Base-by-base conservation (phyloP, 2,113 vertebrate species). In the Gymnarchus niloticus region DNA sequence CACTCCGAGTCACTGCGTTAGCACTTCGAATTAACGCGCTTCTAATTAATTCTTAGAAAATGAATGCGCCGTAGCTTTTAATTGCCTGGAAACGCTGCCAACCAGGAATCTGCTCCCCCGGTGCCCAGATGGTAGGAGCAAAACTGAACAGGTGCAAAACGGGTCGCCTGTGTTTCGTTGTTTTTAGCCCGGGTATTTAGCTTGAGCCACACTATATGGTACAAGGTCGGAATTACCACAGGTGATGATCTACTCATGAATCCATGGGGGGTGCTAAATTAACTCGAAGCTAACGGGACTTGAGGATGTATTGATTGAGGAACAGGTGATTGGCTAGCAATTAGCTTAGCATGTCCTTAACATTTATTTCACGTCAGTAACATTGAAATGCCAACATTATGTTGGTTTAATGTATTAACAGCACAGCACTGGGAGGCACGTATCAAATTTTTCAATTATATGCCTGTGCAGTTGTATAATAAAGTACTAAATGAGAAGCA, bases 81-180 rank as follows among this genome's bases (percentile, higher is more conserved):
- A 83, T 83, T 77, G 57, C 81, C 77, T 49, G 25, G 61, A 28
- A 19, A 28, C 1, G 9, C 49, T 83, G 87, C 56, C 87, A 91
- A 86, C 82, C 88, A 87, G 86, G 86, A 88, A 86, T 65, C 61
- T 82, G 69, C 56, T 80, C 61, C 28, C 80, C 82, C 86, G 81
- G 87, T 88, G 92, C 90, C 87, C 90, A 92, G 92, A 93, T 92
- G 92, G 91, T 88, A 87, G 88, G 88, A 87, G 88, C 91, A 90
- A 86, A 85, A 85, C 80, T 84, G 88, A 91, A 87, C 91, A 91
- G 91, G 91, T 93, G 91, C 85, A 87, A 59, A 84, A 87, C 84
- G 86, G 88, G 88, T 85, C 90, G 65, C 87, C 84, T 6, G 44
- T 85, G 86, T 87, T 69, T 12, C 88, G 86, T 88, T 88, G 84